Percentiles rank a stretch among this genome's conserved stretches.
Conservation (phyloP, 2,113 vertebrate genomes). For the Rhinolophus sinicus region DNA sequence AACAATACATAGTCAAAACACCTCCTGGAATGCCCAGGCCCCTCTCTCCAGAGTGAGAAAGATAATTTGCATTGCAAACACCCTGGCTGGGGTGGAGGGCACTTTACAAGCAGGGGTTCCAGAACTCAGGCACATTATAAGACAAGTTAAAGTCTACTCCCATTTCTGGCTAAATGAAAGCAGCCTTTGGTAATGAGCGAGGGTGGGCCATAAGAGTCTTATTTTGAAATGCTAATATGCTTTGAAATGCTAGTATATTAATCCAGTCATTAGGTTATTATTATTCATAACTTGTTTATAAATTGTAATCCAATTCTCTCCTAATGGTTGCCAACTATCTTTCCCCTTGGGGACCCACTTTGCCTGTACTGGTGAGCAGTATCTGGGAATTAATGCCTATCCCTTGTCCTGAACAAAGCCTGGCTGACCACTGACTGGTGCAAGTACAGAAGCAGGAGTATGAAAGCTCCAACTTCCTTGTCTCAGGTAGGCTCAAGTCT, state of each 20-base stretch:
- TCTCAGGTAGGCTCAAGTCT: not conserved
- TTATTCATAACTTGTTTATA: not conserved
- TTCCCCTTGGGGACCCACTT: not conserved
- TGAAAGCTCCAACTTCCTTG: not conserved
- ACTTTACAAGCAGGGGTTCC: not conserved
- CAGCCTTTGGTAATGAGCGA: not conserved
- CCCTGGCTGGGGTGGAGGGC: not conserved
- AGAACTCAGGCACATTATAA: not conserved
- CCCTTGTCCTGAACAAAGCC: not conserved
- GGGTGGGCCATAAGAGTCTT: not conserved
- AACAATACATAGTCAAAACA: not conserved
- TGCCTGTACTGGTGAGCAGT: not conserved
- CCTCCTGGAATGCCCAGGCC: too few species aligned
- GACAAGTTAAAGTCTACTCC: not conserved
- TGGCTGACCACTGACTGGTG: not conserved
- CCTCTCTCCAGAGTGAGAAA: not conserved
- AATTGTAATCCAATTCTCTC: not conserved
- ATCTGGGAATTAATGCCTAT: not conserved
- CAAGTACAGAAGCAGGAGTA: too few species aligned
- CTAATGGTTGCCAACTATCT: not conserved
- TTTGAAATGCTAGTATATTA: not conserved
- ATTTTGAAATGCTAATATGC: not conserved
- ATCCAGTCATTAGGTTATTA: not conserved
- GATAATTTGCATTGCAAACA: constrained; percentile 39
- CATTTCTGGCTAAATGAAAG: not conserved